These are phyloP conservation scores for Xenentodon cancila DNA, from an alignment of 2,797 vertebrate genomes.

Conservation along the genomic window DNA sequence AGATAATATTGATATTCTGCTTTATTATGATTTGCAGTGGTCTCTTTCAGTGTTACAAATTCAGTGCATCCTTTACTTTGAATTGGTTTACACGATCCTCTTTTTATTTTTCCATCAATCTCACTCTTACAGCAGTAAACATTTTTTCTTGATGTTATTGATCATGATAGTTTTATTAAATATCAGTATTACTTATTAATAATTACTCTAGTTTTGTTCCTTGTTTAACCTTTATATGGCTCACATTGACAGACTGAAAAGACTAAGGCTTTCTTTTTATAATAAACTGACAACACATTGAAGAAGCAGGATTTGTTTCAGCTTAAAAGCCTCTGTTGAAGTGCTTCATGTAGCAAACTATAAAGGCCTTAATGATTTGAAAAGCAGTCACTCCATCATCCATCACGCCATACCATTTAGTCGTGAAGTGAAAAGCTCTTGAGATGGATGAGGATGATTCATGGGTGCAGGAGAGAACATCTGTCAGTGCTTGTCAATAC, in stretches of 20 bases:
- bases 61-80: too few species aligned
- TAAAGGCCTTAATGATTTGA: conserved; percentile 60
- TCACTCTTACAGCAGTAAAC: neutral
- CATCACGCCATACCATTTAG: conserved; percentile 35
- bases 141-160: neutral
- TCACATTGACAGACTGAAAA: conserved; percentile 11
- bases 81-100: too few species aligned
- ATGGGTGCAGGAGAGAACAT: conserved; percentile 14
- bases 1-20: neutral
- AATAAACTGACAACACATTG: conserved; percentile 25
- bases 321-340: conserved; percentile 33
- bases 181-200: neutral
- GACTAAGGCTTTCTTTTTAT: conserved; percentile 8
- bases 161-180: neutral
- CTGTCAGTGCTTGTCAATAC: conserved; percentile 13
- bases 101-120: neutral
- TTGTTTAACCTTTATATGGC: neutral
- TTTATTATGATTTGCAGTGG: neutral
- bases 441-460: conserved; percentile 27
- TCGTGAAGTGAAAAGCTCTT: conserved; percentile 24
- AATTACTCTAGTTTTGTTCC: conserved; percentile 1
- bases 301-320: conserved; percentile 29
- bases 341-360: conserved; percentile 66
- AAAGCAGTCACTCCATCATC: conserved; percentile 39
- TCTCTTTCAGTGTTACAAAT: too few species aligned